phyloP scores from a whole-genome alignment of 2,888 invertebrate species.

The Fragum fragum region DNA sequence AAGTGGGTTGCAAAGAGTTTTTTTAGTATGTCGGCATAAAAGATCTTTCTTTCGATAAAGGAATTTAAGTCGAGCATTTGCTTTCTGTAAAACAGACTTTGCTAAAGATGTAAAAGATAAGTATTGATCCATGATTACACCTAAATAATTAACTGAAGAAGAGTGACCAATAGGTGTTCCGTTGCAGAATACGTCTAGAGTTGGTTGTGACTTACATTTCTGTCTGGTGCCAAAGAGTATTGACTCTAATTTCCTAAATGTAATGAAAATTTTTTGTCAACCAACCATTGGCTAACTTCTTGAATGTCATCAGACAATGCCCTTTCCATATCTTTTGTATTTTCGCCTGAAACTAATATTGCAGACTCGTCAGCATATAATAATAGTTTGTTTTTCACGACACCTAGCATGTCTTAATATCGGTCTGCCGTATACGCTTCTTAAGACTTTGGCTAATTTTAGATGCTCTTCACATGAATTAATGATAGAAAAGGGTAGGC shows the following conservation, averaged over 20 bases:
- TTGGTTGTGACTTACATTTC: background rate
- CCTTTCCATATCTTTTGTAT: background rate
- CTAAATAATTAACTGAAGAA: slow-evolving; percentile 3
- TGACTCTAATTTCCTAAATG: slow-evolving; percentile 18
- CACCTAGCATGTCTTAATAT: slow-evolving; percentile 1
- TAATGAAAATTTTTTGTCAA: slow-evolving; percentile 13
- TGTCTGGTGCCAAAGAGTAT: too few relatives aligned
- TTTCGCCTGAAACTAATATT: slow-evolving; percentile 9
- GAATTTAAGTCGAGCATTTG: slow-evolving; percentile 14
- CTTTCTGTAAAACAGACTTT: background rate
- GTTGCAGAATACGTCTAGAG: background rate
- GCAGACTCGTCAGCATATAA: slow-evolving; percentile 26
- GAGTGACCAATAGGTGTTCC: background rate
- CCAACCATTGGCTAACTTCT: slow-evolving; percentile 17
- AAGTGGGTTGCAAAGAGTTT: background rate
- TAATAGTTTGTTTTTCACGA: slow-evolving; percentile 16
- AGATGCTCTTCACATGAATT: too few relatives aligned
- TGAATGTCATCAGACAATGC: background rate
- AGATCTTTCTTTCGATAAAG: slow-evolving; percentile 1
- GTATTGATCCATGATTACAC: background rate
- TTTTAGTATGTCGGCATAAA: background rate
- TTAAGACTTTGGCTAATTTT: too few relatives aligned
- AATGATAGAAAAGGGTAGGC: too few relatives aligned
- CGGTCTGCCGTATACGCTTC: too few relatives aligned
- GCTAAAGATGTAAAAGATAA: slow-evolving; percentile 5